Conservation (phyloP, 2,113 vertebrate genomes). For the Catagonus wagneri region DNA sequence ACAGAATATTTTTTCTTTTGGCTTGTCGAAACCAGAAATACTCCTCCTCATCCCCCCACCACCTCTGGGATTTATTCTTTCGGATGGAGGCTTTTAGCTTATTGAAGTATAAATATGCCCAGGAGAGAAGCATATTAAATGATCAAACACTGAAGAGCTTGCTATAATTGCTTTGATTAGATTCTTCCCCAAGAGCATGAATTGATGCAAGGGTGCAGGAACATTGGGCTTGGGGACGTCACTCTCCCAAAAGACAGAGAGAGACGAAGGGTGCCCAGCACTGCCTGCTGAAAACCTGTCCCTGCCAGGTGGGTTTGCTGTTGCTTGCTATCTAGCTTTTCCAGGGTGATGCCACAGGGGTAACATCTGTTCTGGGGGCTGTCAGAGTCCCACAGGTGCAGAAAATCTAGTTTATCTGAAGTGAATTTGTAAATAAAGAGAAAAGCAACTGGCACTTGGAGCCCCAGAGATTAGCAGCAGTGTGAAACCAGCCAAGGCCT, state of each 20-base stretch:
- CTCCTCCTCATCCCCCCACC: not conserved
- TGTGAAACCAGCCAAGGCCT: not conserved
- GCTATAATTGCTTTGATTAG: conserved; percentile 53
- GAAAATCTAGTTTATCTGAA: conserved; percentile 57
- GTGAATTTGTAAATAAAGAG: conserved; percentile 66
- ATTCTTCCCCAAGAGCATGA: conserved; percentile 3
- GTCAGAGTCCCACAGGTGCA: conserved; percentile 43
- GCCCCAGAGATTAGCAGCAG: not conserved
- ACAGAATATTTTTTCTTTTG: not conserved
- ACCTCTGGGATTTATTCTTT: not conserved
- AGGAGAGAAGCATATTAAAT: conserved; percentile 56
- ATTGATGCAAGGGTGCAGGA: not conserved
- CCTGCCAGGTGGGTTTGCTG: not conserved
- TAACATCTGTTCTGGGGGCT: conserved; percentile 31
- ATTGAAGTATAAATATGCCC: conserved; percentile 54
- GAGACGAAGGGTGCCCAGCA: not conserved
- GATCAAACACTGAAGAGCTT: conserved; percentile 61
- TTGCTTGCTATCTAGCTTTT: conserved; percentile 18
- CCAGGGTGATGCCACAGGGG: not conserved
- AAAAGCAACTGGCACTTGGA: conserved; percentile 31
- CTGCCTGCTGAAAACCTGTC: not conserved
- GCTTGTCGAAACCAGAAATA: not conserved
- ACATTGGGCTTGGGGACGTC: not conserved
- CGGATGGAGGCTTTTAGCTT: conserved; percentile 30
- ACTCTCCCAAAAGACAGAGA: not conserved